These are phyloP conservation scores for Catocala fraxini DNA, from an alignment of 2,888 invertebrate species.

Conservation along the genomic window DNA sequence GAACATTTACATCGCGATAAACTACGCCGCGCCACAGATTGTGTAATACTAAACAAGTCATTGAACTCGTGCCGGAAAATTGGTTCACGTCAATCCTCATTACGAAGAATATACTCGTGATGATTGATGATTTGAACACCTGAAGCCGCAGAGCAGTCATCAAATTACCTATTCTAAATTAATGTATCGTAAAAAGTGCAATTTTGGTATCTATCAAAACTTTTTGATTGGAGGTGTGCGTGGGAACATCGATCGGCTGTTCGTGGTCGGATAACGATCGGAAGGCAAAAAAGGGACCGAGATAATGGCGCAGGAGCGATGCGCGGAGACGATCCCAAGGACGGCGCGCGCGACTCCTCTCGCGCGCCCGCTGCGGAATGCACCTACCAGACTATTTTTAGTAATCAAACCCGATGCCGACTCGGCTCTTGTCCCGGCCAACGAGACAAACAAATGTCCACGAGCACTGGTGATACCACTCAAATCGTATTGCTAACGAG, in stretches of 20 bases:
- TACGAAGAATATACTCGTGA: constrained; percentile 39
- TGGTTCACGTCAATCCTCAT: constrained; percentile 52
- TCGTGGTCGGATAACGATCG: constrained; percentile 84
- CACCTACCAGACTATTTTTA: constrained; percentile 82
- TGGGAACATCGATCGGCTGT: constrained; percentile 81
- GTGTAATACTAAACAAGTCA: constrained; percentile 39
- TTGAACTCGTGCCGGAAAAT: constrained; percentile 50
- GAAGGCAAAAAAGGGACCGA: constrained; percentile 84
- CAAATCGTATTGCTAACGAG: constrained; percentile 61
- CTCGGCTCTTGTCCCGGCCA: constrained; percentile 60
- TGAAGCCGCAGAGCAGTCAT: constrained; percentile 57
- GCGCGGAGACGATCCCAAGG: constrained; percentile 73
- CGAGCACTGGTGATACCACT: constrained; percentile 60
- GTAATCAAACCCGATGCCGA: constrained; percentile 77
- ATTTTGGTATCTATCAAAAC: constrained; percentile 74
- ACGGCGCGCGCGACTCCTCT: constrained; percentile 64
- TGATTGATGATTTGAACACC: constrained; percentile 55
- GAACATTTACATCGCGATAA: constrained; percentile 38
- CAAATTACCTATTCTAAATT: constrained; percentile 65
- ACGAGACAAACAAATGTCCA: constrained; percentile 67
- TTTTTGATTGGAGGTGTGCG: constrained; percentile 74
- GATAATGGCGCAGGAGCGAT: constrained; percentile 74
- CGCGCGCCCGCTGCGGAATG: constrained; percentile 68
- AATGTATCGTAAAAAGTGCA: constrained; percentile 74
- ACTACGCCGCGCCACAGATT: constrained; percentile 26